Evolutionary conservation across 1,140 invertebrate genomes (phyloP), one percentile per base, ranked within the genome.

Genomic region (Neoseiulus cucumeris): DNA sequence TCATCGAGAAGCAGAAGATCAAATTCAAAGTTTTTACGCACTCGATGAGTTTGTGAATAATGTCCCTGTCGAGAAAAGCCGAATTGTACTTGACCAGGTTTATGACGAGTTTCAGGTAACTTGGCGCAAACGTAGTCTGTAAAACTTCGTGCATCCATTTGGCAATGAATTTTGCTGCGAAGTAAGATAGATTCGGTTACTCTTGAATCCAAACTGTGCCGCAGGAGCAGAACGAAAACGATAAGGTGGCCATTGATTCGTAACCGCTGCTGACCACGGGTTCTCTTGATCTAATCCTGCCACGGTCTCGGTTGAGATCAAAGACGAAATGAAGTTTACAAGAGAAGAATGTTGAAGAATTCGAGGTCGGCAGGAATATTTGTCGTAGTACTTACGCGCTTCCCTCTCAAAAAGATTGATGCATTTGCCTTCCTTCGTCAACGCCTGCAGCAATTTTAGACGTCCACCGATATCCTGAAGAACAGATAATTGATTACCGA

Each of bases 41-140:
- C 51, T 59, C 51, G 14, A 59, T 59, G 51, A 59, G 33, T 25
- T 59, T 59, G 22, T 59, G 51, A 1, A 33, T 59, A 20, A 59
- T 59, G 22, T 59, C 51, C 51, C 51, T 25, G 22, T 59, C 51
- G 22, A 59, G 51, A 20, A 59, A 59, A 12, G 51, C 51, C 14
- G 51, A 59, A 59, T 59, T 59, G 51, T 59, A 59, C 33, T 59
- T 59, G 51, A 59, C 51, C 14, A 59, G 51, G 22, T 59, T 59
- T 17, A 59, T 59, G 22, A 59, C 51, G 17, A 59, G 51, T 25
- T 59, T 59, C 25, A 59, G 51, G 22, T 59, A 59, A 14, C 25
- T 25, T 17, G 51, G 22, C 22, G 51, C 51, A 33, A 29, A 33
- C 4, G 51, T 25, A 59, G 51, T 59, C 33, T 59, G 51, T 20